These are phyloP conservation scores for Phylloscopus collybita DNA, from an alignment of 2,797 vertebrate genomes.

Conservation along the genomic window DNA sequence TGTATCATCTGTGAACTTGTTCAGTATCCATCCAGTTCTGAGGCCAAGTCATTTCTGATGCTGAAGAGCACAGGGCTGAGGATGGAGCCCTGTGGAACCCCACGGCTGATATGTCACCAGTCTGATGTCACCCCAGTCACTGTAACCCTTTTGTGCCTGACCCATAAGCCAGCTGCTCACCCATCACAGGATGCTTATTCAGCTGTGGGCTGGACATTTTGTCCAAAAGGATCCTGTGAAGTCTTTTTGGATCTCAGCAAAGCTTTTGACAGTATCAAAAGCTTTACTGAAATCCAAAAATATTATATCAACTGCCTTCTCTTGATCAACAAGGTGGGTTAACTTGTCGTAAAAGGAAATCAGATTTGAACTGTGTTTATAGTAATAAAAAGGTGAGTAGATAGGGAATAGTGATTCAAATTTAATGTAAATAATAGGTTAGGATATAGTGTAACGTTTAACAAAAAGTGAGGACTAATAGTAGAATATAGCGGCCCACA, in stretches of 20 bases:
- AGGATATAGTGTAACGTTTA: neutral
- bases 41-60: neutral
- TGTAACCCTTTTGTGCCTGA: accelerated
- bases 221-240: neutral
- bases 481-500: neutral
- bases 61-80: neutral
- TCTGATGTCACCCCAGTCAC: neutral
- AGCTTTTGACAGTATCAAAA: neutral
- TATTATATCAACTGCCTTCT: neutral
- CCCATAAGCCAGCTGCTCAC: neutral
- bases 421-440: neutral
- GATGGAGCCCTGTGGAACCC: neutral
- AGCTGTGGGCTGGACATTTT: neutral
- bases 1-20: neutral
- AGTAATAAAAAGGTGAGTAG: neutral
- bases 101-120: accelerated
- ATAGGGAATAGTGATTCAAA: neutral
- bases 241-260: no score
- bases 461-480: neutral
- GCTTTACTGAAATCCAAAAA: neutral
- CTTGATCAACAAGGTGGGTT: neutral
- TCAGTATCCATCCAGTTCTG: neutral
- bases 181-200: neutral
- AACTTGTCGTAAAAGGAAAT: neutral
- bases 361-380: neutral